These are phyloP conservation scores for Halcyon senegalensis DNA, from an alignment of 2,113 vertebrate genomes.

Conservation along the genomic window DNA sequence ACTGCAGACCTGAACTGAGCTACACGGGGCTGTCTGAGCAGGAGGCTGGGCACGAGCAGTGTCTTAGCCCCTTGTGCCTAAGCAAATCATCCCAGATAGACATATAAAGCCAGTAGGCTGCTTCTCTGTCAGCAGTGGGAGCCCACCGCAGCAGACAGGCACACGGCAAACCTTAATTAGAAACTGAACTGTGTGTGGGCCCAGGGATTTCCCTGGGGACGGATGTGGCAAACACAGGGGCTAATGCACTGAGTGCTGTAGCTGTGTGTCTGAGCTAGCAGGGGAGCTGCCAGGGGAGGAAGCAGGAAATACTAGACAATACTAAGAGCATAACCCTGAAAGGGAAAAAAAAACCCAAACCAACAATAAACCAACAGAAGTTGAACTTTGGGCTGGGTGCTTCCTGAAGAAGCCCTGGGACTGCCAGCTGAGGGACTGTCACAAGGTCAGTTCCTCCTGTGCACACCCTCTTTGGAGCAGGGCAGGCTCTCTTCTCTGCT, in stretches of 20 bases:
- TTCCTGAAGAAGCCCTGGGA: slow-evolving; percentile 14
- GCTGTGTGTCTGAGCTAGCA: not conserved
- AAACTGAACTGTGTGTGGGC: not conserved
- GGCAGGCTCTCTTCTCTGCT: not conserved
- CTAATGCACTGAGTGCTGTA: not conserved
- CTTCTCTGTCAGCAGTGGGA: not conserved
- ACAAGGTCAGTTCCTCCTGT: not conserved
- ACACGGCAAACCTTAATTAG: not conserved
- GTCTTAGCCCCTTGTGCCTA: not conserved
- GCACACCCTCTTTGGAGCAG: not conserved
- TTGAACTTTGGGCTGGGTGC: slow-evolving; percentile 12
- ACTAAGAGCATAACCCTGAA: not conserved
- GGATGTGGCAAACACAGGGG: slow-evolving; percentile 40
- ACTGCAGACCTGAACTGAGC: not conserved
- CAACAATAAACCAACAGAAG: not conserved
- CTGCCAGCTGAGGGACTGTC: not conserved
- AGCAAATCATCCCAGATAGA: not conserved
- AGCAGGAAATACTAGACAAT: slow-evolving; percentile 56
- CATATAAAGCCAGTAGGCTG: not conserved
- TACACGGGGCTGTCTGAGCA: not conserved
- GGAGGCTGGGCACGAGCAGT: fast-evolving
- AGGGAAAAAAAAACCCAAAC: not conserved
- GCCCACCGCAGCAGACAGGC: not conserved
- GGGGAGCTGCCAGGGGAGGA: slow-evolving; percentile 5
- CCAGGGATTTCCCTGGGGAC: slow-evolving; percentile 63